Conservation (phyloP, 2,888 invertebrate species). For the Palloptera scutellata region DNA sequence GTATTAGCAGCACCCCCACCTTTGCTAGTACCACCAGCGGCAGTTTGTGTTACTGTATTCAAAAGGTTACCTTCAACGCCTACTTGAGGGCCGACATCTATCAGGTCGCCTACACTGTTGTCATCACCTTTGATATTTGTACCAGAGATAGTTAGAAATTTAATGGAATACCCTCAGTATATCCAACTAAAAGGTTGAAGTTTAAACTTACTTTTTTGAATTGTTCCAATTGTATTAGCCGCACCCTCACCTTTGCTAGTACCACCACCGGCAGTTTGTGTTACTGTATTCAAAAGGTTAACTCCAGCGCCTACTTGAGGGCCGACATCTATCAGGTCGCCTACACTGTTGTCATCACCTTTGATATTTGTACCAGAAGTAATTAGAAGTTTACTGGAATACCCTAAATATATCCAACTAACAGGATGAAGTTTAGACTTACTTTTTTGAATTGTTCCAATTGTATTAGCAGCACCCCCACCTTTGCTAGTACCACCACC, state of each 20-base stretch:
- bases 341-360: conserved; percentile 28
- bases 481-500: neutral
- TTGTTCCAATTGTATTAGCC: conserved; percentile 5
- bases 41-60: conserved; percentile 24
- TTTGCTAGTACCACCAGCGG: no score
- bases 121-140: conserved; percentile 12
- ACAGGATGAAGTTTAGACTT: no score
- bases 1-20: no score
- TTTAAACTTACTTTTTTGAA: conserved; percentile 8
- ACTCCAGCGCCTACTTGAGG: conserved; percentile 23
- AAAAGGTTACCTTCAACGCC: conserved; percentile 21
- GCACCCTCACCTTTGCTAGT: neutral
- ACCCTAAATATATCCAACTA: no score
- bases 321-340: conserved; percentile 20
- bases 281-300: conserved; percentile 16
- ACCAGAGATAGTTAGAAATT: conserved; percentile 12
- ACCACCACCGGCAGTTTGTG: conserved; percentile 11
- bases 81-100: conserved; percentile 13
- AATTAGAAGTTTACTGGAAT: no score
- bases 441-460: neutral
- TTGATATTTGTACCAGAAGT: conserved; percentile 10
- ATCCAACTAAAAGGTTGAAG: no score
- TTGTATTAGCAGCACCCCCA: neutral
- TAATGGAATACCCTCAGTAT: neutral
- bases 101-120: neutral